Percentiles rank a stretch among this genome's conserved stretches.
Evolutionary conservation across 2,113 vertebrate species (phyloP).

Genomic region (Lamprologus speciosus): DNA sequence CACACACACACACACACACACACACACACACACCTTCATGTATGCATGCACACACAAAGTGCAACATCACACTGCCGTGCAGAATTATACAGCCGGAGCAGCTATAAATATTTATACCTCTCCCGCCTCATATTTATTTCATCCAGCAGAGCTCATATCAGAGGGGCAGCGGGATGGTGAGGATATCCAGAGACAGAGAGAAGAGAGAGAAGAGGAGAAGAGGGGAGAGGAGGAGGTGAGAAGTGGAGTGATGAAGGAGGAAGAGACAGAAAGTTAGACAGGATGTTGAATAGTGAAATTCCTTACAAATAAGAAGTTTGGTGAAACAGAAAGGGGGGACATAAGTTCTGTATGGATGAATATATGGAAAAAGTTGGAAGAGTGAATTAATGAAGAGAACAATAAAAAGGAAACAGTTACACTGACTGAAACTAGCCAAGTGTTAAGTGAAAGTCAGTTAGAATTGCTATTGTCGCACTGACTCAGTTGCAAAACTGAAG

Average conservation of each 20-base stretch:
- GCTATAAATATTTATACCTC: conserved; percentile 67
- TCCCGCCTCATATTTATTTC: conserved; percentile 65
- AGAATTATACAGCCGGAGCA: conserved; percentile 44
- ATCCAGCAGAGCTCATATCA: conserved; percentile 49
- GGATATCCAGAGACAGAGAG: conserved; percentile 19
- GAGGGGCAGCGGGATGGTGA: conserved; percentile 38
- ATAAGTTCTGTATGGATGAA: not conserved
- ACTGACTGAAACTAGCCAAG: not conserved
- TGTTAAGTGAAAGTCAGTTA: not conserved
- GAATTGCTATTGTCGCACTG: not conserved
- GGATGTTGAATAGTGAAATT: not conserved
- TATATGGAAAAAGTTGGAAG: not conserved
- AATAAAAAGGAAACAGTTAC: not conserved
- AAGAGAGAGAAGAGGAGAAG: not conserved
- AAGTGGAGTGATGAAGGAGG: not conserved
- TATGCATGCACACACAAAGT: not conserved
- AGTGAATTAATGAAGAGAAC: not conserved
- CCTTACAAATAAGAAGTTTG: not conserved
- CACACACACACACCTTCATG: not conserved
- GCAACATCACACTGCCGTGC: conserved; percentile 4
- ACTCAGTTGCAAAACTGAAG: not conserved
- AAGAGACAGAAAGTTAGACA: not conserved
- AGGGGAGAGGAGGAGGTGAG: not conserved
- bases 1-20: not conserved
- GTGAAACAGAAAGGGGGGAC: not conserved